Evolutionary conservation across 2,888 invertebrate species (phyloP).

Genomic region (Sialis lutaria): DNA sequence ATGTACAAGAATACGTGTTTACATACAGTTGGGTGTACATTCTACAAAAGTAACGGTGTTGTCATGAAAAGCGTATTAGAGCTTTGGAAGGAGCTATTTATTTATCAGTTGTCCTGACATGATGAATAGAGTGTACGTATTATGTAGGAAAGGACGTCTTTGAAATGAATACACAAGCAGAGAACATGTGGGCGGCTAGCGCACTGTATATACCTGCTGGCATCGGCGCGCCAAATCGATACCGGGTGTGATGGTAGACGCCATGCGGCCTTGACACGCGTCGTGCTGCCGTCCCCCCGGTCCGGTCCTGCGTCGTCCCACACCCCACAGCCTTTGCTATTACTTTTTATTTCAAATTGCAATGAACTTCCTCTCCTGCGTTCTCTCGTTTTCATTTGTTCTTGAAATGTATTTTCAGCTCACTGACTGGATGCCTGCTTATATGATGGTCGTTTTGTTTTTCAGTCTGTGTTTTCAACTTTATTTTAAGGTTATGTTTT

Average conservation of each 20-base stretch:
- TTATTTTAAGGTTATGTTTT: too few relatives aligned
- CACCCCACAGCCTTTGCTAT: slow-evolving; percentile 9
- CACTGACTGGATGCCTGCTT: background rate
- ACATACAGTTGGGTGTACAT: too few relatives aligned
- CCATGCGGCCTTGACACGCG: slow-evolving; percentile 9
- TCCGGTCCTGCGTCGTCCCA: slow-evolving; percentile 12
- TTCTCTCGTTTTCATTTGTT: background rate
- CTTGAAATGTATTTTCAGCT: background rate
- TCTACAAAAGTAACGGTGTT: too few relatives aligned
- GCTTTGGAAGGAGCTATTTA: too few relatives aligned
- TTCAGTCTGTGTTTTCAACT: too few relatives aligned
- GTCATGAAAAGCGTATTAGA: too few relatives aligned
- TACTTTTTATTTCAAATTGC: slow-evolving; percentile 6
- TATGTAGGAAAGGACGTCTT: too few relatives aligned
- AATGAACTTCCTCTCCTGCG: slow-evolving; percentile 2
- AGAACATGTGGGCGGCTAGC: background rate
- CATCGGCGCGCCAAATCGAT: background rate
- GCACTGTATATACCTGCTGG: background rate
- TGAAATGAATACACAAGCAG: too few relatives aligned
- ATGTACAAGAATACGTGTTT: too few relatives aligned
- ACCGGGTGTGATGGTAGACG: background rate
- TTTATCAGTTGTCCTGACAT: too few relatives aligned
- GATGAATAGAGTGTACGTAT: too few relatives aligned
- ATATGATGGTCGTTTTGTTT: too few relatives aligned
- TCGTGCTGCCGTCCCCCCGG: slow-evolving; percentile 12